Conservation (phyloP, 2,113 vertebrate species). For the Arothron firmamentum region DNA sequence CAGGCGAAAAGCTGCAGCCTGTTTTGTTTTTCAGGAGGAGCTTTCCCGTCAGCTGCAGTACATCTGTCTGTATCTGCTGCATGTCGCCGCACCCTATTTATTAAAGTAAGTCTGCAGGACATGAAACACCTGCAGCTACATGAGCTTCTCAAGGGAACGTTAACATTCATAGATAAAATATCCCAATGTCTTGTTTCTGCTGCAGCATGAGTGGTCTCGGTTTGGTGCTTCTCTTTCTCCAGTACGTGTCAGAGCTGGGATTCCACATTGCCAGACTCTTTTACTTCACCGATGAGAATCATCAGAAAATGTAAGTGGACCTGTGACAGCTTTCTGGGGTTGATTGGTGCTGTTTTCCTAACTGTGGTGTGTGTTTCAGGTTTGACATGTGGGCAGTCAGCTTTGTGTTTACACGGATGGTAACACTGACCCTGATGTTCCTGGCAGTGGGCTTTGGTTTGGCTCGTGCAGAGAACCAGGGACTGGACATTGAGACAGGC, state of each 20-base stretch:
- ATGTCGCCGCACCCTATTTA: constrained; percentile 89
- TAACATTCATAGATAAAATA: no score
- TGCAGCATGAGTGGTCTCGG: constrained; percentile 87
- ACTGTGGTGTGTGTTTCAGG: constrained; percentile 65
- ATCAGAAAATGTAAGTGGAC: constrained; percentile 89
- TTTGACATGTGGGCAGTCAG: constrained; percentile 90
- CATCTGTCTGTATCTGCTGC: constrained; percentile 87
- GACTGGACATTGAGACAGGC: constrained; percentile 83
- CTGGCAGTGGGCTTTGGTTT: constrained; percentile 92
- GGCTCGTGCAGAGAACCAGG: constrained; percentile 85
- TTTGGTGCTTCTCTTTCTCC: constrained; percentile 87
- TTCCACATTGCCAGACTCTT: constrained; percentile 90
- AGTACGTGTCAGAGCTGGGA: constrained; percentile 87
- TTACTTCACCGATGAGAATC: constrained; percentile 91
- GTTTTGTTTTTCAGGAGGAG: constrained; percentile 83
- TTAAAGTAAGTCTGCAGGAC: constrained; percentile 84
- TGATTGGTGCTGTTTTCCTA: neutral
- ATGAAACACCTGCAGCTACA: neutral
- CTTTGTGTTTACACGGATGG: constrained; percentile 88
- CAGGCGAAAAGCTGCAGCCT: no score
- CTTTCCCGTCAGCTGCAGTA: constrained; percentile 90
- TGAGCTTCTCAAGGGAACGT: no score
- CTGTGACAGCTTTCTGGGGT: neutral
- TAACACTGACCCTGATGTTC: constrained; percentile 90
- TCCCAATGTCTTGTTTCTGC: neutral